These are phyloP conservation scores for Habrosyne pyritoides DNA, from an alignment of 2,888 invertebrate genomes.

Conservation along the genomic window DNA sequence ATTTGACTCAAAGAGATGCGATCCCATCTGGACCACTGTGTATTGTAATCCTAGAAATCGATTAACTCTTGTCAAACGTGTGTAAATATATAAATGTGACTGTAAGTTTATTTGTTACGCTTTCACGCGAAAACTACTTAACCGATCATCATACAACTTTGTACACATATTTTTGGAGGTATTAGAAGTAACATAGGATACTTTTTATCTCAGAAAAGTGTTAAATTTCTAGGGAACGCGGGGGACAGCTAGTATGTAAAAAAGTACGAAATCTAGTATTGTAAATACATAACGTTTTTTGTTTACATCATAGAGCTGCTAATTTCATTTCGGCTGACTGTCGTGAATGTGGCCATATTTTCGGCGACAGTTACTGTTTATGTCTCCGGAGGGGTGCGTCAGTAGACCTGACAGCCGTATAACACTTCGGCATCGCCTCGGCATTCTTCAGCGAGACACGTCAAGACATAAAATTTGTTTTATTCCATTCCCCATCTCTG, in stretches of 20 bases:
- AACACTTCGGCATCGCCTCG: neutral
- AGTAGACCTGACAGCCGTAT: constrained; percentile 5
- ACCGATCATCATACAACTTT: too few relatives aligned
- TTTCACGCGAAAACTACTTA: too few relatives aligned
- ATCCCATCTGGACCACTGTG: neutral
- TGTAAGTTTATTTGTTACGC: too few relatives aligned
- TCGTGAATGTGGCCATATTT: constrained; percentile 1
- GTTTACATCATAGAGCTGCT: neutral
- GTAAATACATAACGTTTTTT: neutral
- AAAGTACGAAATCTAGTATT: too few relatives aligned
- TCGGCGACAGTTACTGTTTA: constrained; percentile 2
- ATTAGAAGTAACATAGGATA: too few relatives aligned
- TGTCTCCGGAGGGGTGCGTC: neutral
- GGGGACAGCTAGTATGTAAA: too few relatives aligned
- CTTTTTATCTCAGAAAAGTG: too few relatives aligned
- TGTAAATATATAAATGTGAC: too few relatives aligned
- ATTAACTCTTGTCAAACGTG: neutral
- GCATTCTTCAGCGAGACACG: constrained; percentile 4
- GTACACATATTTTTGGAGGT: too few relatives aligned
- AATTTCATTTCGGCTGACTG: neutral
- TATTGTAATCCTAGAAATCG: neutral
- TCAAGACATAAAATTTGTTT: constrained; percentile 5
- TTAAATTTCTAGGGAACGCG: too few relatives aligned
- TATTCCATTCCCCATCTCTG: constrained; percentile 9
- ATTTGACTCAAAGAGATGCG: neutral